Percentiles rank a stretch among this genome's conserved stretches.
Conservation (phyloP, 2,113 vertebrate species). For the Cynocephalus volans region DNA sequence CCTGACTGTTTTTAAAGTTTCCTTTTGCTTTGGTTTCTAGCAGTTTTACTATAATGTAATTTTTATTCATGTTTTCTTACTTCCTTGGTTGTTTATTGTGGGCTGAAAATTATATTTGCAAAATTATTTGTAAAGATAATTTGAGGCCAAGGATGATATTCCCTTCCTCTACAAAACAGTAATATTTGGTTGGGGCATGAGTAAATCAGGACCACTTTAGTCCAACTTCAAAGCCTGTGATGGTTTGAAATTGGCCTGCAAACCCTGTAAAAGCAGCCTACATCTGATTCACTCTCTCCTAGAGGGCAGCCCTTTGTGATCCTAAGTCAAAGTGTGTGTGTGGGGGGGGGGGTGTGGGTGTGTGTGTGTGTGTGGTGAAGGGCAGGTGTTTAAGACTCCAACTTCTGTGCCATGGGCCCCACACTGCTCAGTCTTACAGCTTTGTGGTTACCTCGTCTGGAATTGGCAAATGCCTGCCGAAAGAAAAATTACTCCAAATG, state of each 20-base stretch:
- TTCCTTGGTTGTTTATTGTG: conserved; percentile 28
- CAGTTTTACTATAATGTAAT: conserved; percentile 13
- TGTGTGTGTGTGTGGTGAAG: not conserved
- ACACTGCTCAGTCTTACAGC: not conserved
- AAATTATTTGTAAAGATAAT: conserved; percentile 59
- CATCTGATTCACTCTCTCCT: not conserved
- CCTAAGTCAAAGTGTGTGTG: not conserved
- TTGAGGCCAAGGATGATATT: not conserved
- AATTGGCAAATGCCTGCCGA: not conserved
- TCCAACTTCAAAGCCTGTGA: not conserved
- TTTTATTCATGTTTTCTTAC: conserved; percentile 39
- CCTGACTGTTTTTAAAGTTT: conserved; percentile 20
- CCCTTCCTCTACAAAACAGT: conserved; percentile 15
- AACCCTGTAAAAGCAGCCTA: not conserved
- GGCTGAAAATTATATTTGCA: conserved; percentile 42
- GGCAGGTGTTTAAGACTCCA: not conserved
- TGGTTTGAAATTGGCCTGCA: not conserved
- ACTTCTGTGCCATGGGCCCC: not conserved
- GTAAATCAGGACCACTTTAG: not conserved
- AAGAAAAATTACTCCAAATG: not conserved
- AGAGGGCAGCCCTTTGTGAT: not conserved
- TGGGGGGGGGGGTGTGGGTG: too few relatives aligned
- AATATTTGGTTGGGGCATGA: not conserved
- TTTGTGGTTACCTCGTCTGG: not conserved
- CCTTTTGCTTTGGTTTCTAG: conserved; percentile 35